These are phyloP conservation scores for Alligator mississippiensis DNA, from an alignment of 2,113 vertebrate genomes.

Conservation along the genomic window DNA sequence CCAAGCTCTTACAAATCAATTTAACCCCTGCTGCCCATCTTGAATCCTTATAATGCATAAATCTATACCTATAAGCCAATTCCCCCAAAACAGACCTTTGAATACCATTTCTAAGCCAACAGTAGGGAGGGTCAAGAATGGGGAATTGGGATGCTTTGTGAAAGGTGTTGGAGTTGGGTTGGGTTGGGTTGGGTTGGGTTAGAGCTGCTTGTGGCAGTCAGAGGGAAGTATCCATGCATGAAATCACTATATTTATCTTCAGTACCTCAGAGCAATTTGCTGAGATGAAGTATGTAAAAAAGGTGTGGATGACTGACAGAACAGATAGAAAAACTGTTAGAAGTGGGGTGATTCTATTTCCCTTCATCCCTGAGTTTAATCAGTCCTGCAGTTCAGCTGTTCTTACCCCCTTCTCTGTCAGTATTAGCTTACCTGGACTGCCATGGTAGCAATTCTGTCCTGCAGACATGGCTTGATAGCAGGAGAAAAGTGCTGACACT, in stretches of 20 bases:
- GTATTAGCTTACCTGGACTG: slow-evolving; percentile 21
- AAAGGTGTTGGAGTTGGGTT: neutral
- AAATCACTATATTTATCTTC: neutral
- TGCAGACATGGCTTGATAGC: neutral
- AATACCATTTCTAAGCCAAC: no score
- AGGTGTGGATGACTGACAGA: neutral
- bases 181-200: rapidly evolving
- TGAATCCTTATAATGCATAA: no score
- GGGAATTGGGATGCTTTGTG: neutral
- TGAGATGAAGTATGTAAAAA: neutral
- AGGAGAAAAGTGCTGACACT: neutral
- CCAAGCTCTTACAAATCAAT: no score
- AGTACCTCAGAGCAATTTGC: neutral
- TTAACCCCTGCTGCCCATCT: no score
- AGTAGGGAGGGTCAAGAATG: neutral
- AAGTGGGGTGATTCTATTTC: neutral
- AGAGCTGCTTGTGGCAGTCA: neutral
- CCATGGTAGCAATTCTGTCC: neutral
- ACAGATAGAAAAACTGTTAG: neutral
- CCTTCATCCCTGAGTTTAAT: neutral
- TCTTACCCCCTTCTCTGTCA: neutral
- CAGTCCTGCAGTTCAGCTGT: no score
- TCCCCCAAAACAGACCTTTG: no score
- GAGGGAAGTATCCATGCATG: neutral
- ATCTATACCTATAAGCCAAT: no score